Evolutionary conservation across 2,888 invertebrate species (phyloP).

Genomic region (Beris morrisii): DNA sequence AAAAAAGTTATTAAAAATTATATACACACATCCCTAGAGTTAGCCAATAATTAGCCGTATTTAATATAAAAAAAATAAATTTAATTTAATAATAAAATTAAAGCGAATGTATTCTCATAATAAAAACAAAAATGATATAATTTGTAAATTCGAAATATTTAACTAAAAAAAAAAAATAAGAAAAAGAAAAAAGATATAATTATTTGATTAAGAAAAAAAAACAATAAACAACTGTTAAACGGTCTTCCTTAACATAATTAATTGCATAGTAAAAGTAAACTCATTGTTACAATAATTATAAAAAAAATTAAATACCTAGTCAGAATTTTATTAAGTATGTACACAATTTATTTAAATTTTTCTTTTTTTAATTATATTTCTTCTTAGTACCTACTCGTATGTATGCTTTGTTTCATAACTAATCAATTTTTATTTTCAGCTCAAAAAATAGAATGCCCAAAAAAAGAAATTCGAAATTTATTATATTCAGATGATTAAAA

Average conservation of each 20-base stretch:
- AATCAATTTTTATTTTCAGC: too few relatives aligned
- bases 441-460: too few relatives aligned
- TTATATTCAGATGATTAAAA: too few relatives aligned
- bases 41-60: constrained; percentile 21
- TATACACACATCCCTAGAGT: constrained; percentile 22
- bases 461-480: too few relatives aligned
- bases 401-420: too few relatives aligned
- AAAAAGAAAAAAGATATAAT: constrained; percentile 13
- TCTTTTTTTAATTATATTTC: not conserved
- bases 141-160: constrained; percentile 3
- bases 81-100: not conserved
- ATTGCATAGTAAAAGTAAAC: constrained; percentile 14
- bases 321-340: too few relatives aligned
- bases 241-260: constrained; percentile 36
- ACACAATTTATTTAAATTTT: not conserved
- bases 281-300: constrained; percentile 15
- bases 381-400: too few relatives aligned
- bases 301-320: not conserved
- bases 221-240: constrained; percentile 33
- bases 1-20: constrained; percentile 26
- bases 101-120: too few relatives aligned
- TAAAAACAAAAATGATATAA: not conserved
- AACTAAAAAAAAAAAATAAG: constrained; percentile 10
- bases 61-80: not conserved
- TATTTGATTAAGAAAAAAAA: constrained; percentile 14